A percentile compares a stretch with the other conserved stretches of the same genome.
phyloP scores from a whole-genome alignment of 2,113 vertebrate genomes.

The Agapornis roseicollis region DNA sequence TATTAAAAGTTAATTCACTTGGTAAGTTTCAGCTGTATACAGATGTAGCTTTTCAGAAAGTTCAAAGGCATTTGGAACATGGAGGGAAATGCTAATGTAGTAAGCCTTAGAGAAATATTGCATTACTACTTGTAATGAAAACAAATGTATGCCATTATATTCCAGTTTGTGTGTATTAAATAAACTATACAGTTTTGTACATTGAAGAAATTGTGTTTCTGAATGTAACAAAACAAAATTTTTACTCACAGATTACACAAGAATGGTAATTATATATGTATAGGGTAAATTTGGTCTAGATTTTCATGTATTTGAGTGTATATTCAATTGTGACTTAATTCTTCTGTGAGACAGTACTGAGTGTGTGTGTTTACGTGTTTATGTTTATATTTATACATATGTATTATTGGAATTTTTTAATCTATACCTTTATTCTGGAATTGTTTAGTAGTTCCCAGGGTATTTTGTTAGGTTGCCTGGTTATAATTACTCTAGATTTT shows the following conservation, averaged over 20 bases:
- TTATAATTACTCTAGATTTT: constrained; percentile 45
- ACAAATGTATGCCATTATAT: constrained; percentile 81
- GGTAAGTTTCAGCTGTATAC: constrained; percentile 76
- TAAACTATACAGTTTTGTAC: constrained; percentile 69
- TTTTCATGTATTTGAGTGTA: neutral
- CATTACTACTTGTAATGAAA: constrained; percentile 77
- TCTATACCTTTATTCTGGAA: constrained; percentile 50
- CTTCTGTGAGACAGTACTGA: constrained; percentile 24
- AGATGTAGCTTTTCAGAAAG: constrained; percentile 82
- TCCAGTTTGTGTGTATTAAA: constrained; percentile 80
- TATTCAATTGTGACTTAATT: constrained; percentile 19
- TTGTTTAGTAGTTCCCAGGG: constrained; percentile 24
- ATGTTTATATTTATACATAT: neutral
- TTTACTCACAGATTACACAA: constrained; percentile 37
- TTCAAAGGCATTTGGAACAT: constrained; percentile 78
- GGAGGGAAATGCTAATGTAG: constrained; percentile 74
- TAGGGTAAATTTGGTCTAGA: neutral
- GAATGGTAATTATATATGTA: neutral
- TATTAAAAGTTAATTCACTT: constrained; percentile 88
- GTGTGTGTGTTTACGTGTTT: neutral
- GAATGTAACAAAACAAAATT: constrained; percentile 35
- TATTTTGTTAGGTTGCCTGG: constrained; percentile 50
- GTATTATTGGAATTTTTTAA: constrained; percentile 26
- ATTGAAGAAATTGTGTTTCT: constrained; percentile 48
- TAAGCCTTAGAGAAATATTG: constrained; percentile 76